phyloP scores from a whole-genome alignment of 2,113 vertebrate species.

The Cromileptes altivelis region DNA sequence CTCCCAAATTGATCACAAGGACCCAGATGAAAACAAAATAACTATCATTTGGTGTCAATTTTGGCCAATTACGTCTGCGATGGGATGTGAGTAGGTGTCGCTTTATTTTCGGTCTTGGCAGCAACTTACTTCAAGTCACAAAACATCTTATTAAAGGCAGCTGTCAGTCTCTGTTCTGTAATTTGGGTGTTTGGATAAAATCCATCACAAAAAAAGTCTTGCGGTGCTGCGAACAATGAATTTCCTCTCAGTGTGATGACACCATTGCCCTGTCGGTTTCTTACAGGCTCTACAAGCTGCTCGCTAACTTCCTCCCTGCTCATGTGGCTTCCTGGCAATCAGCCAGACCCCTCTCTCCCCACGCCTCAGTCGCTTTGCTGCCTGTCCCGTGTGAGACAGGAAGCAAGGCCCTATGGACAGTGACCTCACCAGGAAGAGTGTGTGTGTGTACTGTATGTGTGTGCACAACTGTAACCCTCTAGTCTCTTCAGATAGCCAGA shows the following conservation, averaged over 20 bases:
- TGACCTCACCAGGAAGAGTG: slow-evolving; percentile 79
- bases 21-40: slow-evolving; percentile 14
- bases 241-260: slow-evolving; percentile 58
- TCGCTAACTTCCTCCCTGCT: slow-evolving; percentile 59
- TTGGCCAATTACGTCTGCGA: background rate
- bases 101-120: background rate
- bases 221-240: slow-evolving; percentile 54
- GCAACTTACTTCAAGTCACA: background rate
- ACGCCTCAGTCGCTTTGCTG: slow-evolving; percentile 56
- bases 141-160: slow-evolving; percentile 48
- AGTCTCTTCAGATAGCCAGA: slow-evolving; percentile 1
- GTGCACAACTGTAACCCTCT: slow-evolving; percentile 1
- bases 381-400: slow-evolving; percentile 82
- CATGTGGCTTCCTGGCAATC: slow-evolving; percentile 63
- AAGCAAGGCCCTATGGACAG: slow-evolving; percentile 74
- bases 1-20: background rate
- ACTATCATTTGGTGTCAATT: slow-evolving; percentile 11
- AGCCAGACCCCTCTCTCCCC: slow-evolving; percentile 34
- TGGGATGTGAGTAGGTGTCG: slow-evolving; percentile 27
- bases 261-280: slow-evolving; percentile 25
- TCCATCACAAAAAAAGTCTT: background rate
- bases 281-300: slow-evolving; percentile 3
- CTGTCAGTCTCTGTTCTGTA: slow-evolving; percentile 3
- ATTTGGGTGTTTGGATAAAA: slow-evolving; percentile 36
- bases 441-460: background rate